Percentiles rank a stretch among this genome's conserved stretches.
Conservation (phyloP, 2,113 vertebrate species). For the Oryzias curvinotus region DNA sequence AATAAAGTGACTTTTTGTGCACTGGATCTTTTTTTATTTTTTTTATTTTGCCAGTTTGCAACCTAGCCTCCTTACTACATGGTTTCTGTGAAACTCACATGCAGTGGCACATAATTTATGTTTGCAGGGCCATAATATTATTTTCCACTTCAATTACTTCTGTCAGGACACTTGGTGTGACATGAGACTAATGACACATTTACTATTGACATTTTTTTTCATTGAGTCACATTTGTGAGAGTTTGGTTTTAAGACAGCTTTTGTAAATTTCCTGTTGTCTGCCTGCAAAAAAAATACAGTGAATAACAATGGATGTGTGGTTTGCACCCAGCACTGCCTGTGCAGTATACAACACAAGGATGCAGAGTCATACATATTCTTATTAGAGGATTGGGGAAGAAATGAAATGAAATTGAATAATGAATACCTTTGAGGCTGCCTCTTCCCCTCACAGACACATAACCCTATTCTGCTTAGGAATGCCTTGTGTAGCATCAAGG, state of each 20-base stretch:
- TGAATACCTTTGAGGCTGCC: conserved; percentile 59
- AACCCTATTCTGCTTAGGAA: conserved; percentile 58
- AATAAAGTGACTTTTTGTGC: too few species aligned
- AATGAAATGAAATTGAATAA: conserved; percentile 64
- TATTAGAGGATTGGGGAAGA: conserved; percentile 45
- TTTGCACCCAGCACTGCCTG: conserved; percentile 17
- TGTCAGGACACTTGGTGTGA: not conserved
- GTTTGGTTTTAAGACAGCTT: conserved; percentile 39
- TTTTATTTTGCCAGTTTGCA: too few species aligned
- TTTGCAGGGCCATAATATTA: too few species aligned
- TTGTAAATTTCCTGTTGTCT: conserved; percentile 24
- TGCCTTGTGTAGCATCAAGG: conserved; percentile 51
- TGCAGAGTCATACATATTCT: conserved; percentile 60
- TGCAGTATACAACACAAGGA: conserved; percentile 22
- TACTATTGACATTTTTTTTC: conserved; percentile 3
- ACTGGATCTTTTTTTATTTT: too few species aligned
- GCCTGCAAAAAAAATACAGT: conserved; percentile 39
- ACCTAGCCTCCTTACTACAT: too few species aligned
- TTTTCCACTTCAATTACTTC: too few species aligned
- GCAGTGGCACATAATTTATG: too few species aligned
- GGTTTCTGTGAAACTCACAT: too few species aligned
- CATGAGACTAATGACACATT: conserved; percentile 4
- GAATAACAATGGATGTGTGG: conserved; percentile 49
- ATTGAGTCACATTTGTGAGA: conserved; percentile 33
- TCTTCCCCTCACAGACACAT: conserved; percentile 38